A percentile compares a stretch with the other conserved stretches of the same genome.
These are phyloP conservation scores for Melierax canorus DNA, from an alignment of 2,113 vertebrate genomes.

Conservation along the genomic window DNA sequence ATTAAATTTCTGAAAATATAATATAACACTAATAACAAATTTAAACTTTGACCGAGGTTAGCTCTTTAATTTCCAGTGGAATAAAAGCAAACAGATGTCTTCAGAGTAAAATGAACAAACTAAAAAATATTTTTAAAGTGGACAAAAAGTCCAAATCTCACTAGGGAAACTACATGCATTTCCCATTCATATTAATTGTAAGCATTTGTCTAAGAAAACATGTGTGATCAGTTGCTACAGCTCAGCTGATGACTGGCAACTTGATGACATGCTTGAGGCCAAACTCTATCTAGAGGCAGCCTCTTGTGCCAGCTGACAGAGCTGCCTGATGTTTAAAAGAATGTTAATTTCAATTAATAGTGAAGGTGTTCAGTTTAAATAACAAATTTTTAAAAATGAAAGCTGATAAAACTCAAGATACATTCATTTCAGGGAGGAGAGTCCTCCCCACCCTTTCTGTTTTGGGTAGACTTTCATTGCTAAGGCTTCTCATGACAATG, in stretches of 20 bases:
- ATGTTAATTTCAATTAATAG: not conserved
- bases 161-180: not conserved
- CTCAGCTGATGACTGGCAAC: not conserved
- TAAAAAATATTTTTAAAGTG: not conserved
- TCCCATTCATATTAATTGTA: not conserved
- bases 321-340: not conserved
- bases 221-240: not conserved
- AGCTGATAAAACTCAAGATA: not conserved
- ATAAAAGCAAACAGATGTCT: conserved; percentile 20
- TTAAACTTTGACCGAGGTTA: not conserved
- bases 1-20: conserved; percentile 8
- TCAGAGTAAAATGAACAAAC: not conserved
- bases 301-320: not conserved
- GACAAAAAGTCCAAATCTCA: not conserved
- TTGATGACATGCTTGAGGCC: not conserved
- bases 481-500: not conserved
- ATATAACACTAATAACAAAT: not conserved
- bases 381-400: not conserved
- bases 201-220: not conserved
- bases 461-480: not conserved
- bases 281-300: not conserved
- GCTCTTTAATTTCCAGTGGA: conserved; percentile 4
- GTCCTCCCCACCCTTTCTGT: not conserved
- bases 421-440: not conserved
- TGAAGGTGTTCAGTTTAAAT: not conserved